phyloP scores from a whole-genome alignment of 2,888 invertebrate genomes.

The Trachelus stipa region DNA sequence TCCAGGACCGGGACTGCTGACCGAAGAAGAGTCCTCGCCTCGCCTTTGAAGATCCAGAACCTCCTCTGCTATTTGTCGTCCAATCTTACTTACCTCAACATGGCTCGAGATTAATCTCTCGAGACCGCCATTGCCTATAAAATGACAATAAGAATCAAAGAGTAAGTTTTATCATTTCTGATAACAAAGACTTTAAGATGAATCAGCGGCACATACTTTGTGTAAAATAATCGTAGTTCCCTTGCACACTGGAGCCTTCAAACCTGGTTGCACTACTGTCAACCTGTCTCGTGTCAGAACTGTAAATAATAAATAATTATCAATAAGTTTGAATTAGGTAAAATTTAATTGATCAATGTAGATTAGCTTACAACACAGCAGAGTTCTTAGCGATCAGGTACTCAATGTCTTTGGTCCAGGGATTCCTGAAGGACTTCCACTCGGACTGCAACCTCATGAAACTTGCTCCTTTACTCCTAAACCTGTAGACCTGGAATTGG shows the following conservation, averaged over 20 bases:
- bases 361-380: constrained; percentile 73
- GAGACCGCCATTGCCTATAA: constrained; percentile 71
- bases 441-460: constrained; percentile 82
- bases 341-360: not conserved
- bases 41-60: constrained; percentile 74
- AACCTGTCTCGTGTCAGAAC: constrained; percentile 68
- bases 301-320: constrained; percentile 41
- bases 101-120: constrained; percentile 80
- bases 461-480: constrained; percentile 82
- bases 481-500: constrained; percentile 73
- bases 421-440: constrained; percentile 91
- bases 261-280: constrained; percentile 67
- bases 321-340: not conserved
- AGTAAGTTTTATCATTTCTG: too few relatives aligned
- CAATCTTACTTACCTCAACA: constrained; percentile 87
- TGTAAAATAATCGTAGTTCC: constrained; percentile 70
- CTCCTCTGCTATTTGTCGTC: constrained; percentile 85
- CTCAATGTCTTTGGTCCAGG: constrained; percentile 96
- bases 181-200: constrained; percentile 33
- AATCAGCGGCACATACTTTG: constrained; percentile 66
- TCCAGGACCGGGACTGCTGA: constrained; percentile 65
- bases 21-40: constrained; percentile 68
- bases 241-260: constrained; percentile 66
- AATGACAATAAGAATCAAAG: not conserved
- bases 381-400: constrained; percentile 90